Evolutionary conservation across 2,888 invertebrate species (phyloP), one percentile per base, ranked within the genome.

Genomic region (Cephus runcator): DNA sequence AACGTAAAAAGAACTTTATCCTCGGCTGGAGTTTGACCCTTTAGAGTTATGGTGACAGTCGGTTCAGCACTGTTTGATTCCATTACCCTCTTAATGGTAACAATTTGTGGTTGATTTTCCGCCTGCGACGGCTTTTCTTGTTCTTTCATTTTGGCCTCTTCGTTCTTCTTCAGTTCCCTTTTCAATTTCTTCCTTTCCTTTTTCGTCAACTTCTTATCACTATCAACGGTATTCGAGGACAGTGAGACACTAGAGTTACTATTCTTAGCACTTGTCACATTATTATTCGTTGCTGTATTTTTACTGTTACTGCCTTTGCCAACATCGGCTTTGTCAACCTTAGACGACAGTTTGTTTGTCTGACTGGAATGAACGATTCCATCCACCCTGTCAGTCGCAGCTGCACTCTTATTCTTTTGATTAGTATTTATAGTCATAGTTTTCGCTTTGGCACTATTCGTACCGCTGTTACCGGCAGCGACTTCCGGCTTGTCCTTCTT

Each of bases 21-120:
- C 88, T 95, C 94, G 80, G 95, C 95, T 1, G 95, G 95, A 1
- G 95, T 95, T 78, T 94, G 94, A 9, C 96, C 96, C 87, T 95
- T 95, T 40, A 96, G 92, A 0, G 96, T 96, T 75, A 96, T 96
- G 0, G 96, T 96, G 1, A 96, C 96, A 34, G 95, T 95, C 12
- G 96, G 95, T 83, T 95, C 95, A 0, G 94, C 93, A 82, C 92
- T 93, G 85, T 94, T 94, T 11, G 94, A 94, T 83, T 95, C 93
- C 91, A 95, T 94, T 2, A 95, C 94, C 75, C 95, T 92, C 80
- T 95, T 94, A 79, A 96, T 96, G 11, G 96, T 96, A 2, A 96
- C 96, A 56, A 91, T 90, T 78, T 92, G 90, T 9, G 89, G 88
- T 73, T 89, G 89, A 69, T 83, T 87, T 23, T 89, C 88, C 9